phyloP scores from a whole-genome alignment of 2,797 vertebrate genomes.

The Pipistrellus nathusii region DNA sequence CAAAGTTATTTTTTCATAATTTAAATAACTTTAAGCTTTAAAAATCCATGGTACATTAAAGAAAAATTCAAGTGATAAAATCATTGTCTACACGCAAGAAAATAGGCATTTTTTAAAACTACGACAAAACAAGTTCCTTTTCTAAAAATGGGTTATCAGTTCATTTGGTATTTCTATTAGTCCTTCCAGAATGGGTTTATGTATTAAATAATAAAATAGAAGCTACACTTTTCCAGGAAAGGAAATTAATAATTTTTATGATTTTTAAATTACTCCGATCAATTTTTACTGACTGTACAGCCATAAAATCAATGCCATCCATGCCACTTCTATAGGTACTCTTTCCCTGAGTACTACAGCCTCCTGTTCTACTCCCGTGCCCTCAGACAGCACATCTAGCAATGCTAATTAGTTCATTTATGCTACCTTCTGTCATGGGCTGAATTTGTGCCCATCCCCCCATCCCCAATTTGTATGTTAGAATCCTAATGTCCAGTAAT shows the following conservation, averaged over 20 bases:
- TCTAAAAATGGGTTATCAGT: not conserved
- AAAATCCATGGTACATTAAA: not conserved
- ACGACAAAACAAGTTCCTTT: not conserved
- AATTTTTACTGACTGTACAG: not conserved
- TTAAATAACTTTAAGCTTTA: not conserved
- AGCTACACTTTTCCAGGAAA: not conserved
- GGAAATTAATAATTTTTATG: slow-evolving; percentile 3
- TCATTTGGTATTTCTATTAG: not conserved
- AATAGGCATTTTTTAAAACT: not conserved
- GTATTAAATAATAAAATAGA: slow-evolving; percentile 10
- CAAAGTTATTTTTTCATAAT: not conserved
- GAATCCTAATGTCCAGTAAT: not conserved
- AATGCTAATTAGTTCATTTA: not conserved
- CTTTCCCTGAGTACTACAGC: not conserved
- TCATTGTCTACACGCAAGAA: not conserved
- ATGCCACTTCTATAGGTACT: not conserved
- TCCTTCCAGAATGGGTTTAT: not conserved
- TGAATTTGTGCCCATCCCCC: not conserved
- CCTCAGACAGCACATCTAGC: not conserved
- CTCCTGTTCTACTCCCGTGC: not conserved
- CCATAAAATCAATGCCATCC: not conserved
- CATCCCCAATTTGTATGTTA: not conserved
- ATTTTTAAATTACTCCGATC: not conserved
- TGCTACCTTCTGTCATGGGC: not conserved
- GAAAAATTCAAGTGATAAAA: not conserved